A percentile compares a stretch with the other conserved stretches of the same genome.
phyloP scores from a whole-genome alignment of 1,140 invertebrate genomes.

The Ceratina calcarata region DNA sequence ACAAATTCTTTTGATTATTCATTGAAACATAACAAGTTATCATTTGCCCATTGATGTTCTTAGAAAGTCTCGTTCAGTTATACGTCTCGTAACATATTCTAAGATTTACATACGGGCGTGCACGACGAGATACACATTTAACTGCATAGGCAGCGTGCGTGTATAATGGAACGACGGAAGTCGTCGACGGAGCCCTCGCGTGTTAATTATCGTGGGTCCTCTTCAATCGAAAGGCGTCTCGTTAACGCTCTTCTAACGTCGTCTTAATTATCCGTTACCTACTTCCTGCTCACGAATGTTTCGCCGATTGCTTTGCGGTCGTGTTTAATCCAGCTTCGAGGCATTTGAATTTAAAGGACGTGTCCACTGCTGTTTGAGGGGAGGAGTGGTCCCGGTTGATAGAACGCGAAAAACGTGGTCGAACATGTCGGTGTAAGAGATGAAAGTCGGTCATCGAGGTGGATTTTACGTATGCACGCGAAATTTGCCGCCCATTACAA shows the following conservation, averaged over 20 bases:
- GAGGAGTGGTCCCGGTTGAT: background rate
- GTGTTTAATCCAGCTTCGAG: background rate
- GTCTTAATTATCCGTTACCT: conserved; percentile 22
- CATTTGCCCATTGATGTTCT: too few relatives aligned
- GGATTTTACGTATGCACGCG: background rate
- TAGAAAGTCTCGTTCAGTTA: too few relatives aligned
- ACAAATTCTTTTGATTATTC: too few relatives aligned
- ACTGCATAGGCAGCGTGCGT: too few relatives aligned
- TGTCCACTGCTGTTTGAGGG: background rate
- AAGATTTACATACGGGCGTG: too few relatives aligned
- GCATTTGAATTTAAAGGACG: background rate
- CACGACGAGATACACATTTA: too few relatives aligned
- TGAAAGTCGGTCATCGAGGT: too few relatives aligned
- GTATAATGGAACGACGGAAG: background rate
- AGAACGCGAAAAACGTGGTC: background rate
- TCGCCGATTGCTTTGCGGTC: background rate
- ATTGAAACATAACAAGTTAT: too few relatives aligned
- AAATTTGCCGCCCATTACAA: conserved; percentile 1
- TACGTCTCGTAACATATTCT: too few relatives aligned
- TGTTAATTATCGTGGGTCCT: conserved; percentile 24
- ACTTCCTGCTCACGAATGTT: background rate
- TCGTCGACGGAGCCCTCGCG: background rate
- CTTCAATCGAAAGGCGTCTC: conserved; percentile 3
- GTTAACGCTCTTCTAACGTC: conserved; percentile 20
- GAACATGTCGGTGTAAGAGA: background rate